Conservation (phyloP, 2,888 invertebrate species). For the Serrognathus titanus region DNA sequence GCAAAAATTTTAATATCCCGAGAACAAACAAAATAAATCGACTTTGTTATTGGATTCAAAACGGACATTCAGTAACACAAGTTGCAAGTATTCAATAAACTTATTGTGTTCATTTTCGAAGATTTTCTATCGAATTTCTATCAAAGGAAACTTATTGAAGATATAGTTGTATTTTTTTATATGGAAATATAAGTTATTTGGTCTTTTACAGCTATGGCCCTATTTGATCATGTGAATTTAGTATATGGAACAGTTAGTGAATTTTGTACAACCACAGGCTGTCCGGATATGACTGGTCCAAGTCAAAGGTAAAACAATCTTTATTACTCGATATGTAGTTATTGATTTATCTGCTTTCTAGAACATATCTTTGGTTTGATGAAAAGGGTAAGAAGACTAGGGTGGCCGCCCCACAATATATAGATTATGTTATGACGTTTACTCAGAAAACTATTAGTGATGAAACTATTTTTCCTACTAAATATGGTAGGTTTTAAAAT, state of each 20-base stretch:
- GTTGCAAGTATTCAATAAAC: too few species aligned
- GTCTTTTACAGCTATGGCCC: slow-evolving; percentile 76
- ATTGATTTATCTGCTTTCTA: slow-evolving; percentile 46
- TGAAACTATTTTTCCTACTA: slow-evolving; percentile 96
- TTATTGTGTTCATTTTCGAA: too few species aligned
- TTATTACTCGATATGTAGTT: slow-evolving; percentile 1
- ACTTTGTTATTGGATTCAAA: too few species aligned
- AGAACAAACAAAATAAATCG: too few species aligned
- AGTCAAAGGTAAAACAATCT: slow-evolving; percentile 70
- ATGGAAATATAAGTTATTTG: background rate
- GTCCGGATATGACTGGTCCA: slow-evolving; percentile 96
- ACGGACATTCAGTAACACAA: too few species aligned
- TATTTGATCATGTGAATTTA: slow-evolving; percentile 98
- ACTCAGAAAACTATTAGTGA: slow-evolving; percentile 96
- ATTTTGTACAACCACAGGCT: slow-evolving; percentile 94
- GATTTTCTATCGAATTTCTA: too few species aligned
- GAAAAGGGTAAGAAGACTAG: slow-evolving; percentile 98
- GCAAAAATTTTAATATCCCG: too few species aligned
- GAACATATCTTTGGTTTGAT: slow-evolving; percentile 97
- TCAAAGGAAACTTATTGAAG: too few species aligned
- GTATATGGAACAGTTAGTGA: slow-evolving; percentile 98
- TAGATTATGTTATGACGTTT: slow-evolving; percentile 98
- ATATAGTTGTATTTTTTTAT: too few species aligned
- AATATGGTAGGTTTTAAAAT: slow-evolving; percentile 74
- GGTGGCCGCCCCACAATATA: slow-evolving; percentile 96